Base-by-base conservation (phyloP, 2,113 vertebrate genomes). In the Cromileptes altivelis region DNA sequence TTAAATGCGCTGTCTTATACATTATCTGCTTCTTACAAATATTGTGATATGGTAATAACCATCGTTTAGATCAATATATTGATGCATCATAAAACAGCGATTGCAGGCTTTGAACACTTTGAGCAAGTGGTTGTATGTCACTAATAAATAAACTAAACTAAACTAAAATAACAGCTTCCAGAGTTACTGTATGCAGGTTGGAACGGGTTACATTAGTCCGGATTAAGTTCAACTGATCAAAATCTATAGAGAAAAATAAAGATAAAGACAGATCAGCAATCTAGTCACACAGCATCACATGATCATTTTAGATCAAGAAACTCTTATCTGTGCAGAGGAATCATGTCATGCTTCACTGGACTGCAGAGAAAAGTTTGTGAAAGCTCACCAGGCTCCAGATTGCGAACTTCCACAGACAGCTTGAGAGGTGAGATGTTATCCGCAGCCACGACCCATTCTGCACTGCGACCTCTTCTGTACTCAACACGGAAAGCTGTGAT, bases 401-500 rank as follows among this genome's bases (percentile, higher is more conserved):
- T 97, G 1, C 97, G 95, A 49, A 99, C 97, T 95, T 99, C 98
- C 93, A 99, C 98, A 0, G 98, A 99, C 17, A 99, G 96, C 78
- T 98, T 99, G 49, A 98, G 97, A 42, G 98, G 98, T 0, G 98
- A 97, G 80, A 99, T 98, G 63, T 96, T 97, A 65, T 98, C 97
- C 0, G 98, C 98, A 0, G 98, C 98, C 0, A 97, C 69, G 0
- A 96, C 84, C 98, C 98, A 99, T 58, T 97, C 97, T 0, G 95
- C 92, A 14, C 71, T 96, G 57, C 96, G 96, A 0, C 94, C 95
- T 70, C 97, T 94, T 4, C 96, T 96, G 82, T 97, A 99, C 40
- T 99, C 98, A 2, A 99, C 98, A 0, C 98, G 97, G 88, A 99
- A 99, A 8, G 98, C 97, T 0, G 97, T 98, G 88, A 99, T 97